These are phyloP conservation scores for Syncerus caffer DNA, from an alignment of 2,797 vertebrate genomes.

Conservation along the genomic window DNA sequence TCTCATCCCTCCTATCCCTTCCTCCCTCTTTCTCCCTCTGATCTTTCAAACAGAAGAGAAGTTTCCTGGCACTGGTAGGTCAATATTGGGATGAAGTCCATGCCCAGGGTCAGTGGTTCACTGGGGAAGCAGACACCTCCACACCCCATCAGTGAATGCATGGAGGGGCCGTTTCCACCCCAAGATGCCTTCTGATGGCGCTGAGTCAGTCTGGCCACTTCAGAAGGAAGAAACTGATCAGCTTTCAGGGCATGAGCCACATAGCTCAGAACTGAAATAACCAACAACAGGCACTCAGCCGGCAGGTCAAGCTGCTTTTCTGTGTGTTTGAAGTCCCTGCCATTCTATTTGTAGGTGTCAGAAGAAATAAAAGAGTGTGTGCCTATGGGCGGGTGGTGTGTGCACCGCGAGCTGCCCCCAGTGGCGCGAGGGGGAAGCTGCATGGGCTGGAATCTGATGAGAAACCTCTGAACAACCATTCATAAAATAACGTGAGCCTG, in stretches of 20 bases:
- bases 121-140: not conserved
- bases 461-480: conserved; percentile 22
- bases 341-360: conserved; percentile 56
- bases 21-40: not conserved
- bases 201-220: conserved; percentile 32
- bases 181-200: not conserved
- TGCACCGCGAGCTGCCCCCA: not conserved
- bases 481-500: conserved; percentile 5
- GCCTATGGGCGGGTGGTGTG: not conserved
- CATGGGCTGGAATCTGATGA: not conserved
- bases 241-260: conserved; percentile 10
- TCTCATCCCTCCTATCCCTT: not conserved
- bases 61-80: not conserved
- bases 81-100: not conserved
- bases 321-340: conserved; percentile 53
- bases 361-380: conserved; percentile 50
- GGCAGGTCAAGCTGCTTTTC: conserved; percentile 48
- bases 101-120: not conserved
- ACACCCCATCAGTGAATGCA: not conserved
- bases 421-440: not conserved
- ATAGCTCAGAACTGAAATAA: conserved; percentile 48
- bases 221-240: conserved; percentile 37
- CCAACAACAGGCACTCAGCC: conserved; percentile 14
- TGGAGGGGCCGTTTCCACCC: not conserved
- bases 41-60: not conserved